Base-by-base conservation (phyloP, 2,797 vertebrate genomes). In the Pempheris klunzingeri region DNA sequence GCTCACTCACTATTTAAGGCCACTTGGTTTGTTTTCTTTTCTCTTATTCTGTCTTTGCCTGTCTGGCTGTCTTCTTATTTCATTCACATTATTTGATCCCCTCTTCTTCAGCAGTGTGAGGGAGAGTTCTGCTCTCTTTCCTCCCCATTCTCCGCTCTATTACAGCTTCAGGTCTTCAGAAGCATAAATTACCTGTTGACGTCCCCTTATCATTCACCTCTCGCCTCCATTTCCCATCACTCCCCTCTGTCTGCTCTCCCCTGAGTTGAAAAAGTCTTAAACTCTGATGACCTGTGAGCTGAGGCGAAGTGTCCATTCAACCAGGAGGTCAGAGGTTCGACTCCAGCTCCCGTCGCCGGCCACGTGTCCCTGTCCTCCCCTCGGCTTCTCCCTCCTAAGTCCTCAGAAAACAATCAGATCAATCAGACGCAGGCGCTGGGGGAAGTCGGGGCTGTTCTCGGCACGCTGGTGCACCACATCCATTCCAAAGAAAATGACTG, bases 401-500 rank as follows among this genome's bases (percentile, higher is more conserved):
- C 50, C 38, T 41, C 2, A 47, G 46, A 54, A 68, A 57, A 30
- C 68, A 43, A 22, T 30, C 14, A 7, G 52, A 67, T 74, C 61
- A 47, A 43, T 61, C 32, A n/a, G 55, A n/a, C 4, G 11, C 17
- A n/a, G 59, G 34, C 13, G 24, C 4, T 0, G 58, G 59, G 43
- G 60, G 68, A 22, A 26, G 74, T 69, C 43, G 1, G 36, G 61
- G 59, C 13, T 65, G 61, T 5, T 53, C 28, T 36, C 61, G 4
- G 68, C 43, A 20, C 20, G 15, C 47, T 11, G 63, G 50, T 9
- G 26, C 5, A 15, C 26, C 82, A 50, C 34, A 24, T 39, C 34
- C 11, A 1, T 53, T 70, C 77, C 80, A 77, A 50, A 75, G 71
- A 65, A 79, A 57, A 70, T 46, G 30, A 46, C 50, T 84, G 87